Conservation (phyloP, 1,140 invertebrate species). For the Drosophila sp. region DNA sequence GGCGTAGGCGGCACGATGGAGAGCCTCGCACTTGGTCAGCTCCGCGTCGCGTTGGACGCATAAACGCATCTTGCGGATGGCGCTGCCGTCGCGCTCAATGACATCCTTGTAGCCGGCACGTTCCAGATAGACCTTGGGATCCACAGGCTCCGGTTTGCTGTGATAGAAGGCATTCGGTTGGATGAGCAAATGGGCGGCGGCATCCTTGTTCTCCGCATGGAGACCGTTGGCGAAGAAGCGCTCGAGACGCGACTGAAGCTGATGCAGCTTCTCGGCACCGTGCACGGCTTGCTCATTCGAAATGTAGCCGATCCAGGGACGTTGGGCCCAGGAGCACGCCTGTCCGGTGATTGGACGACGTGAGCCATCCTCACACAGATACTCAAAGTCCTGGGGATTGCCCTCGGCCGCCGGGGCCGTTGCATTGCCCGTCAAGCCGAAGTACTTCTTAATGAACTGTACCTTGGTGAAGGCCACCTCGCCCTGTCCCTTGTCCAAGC, state of each 20-base stretch:
- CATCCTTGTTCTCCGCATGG: constrained; percentile 73
- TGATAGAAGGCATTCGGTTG: constrained; percentile 87
- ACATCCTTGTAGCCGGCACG: constrained; percentile 91
- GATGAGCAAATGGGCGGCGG: constrained; percentile 85
- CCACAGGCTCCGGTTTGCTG: constrained; percentile 87
- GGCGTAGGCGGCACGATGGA: constrained; percentile 89
- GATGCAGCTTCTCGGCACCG: constrained; percentile 83
- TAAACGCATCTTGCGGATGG: constrained; percentile 85
- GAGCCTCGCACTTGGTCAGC: constrained; percentile 88
- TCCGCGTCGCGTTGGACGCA: constrained; percentile 88
- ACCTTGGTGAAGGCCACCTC: constrained; percentile 94
- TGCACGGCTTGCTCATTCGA: constrained; percentile 87
- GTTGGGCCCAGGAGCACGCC: constrained; percentile 91
- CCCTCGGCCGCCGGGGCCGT: constrained; percentile 59
- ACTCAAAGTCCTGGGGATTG: constrained; percentile 88
- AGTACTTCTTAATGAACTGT: constrained; percentile 91
- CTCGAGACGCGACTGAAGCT: constrained; percentile 75
- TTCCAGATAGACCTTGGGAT: constrained; percentile 88
- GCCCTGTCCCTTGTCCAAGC: constrained; percentile 91
- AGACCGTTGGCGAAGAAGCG: constrained; percentile 78
- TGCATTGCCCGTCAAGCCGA: constrained; percentile 86
- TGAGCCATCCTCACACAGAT: constrained; percentile 93
- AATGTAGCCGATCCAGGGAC: constrained; percentile 92
- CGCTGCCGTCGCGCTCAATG: constrained; percentile 87
- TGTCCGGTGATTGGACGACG: constrained; percentile 88